Conservation (phyloP, 2,113 vertebrate genomes). For the Hypanus sabinus region DNA sequence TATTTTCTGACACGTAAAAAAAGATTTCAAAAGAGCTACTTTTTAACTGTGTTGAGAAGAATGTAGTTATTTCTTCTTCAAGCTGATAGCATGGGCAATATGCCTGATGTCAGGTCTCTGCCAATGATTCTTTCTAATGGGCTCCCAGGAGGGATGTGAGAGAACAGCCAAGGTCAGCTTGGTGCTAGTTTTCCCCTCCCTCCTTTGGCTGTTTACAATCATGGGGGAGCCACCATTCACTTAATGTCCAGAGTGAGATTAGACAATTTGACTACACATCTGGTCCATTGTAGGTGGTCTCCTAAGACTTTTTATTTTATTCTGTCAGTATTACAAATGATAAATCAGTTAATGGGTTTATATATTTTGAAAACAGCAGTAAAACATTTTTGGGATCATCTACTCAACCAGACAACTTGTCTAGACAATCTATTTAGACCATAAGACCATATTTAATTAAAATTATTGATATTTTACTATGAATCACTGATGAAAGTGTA, state of each 20-base stretch:
- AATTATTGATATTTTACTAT: neutral
- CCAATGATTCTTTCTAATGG: neutral
- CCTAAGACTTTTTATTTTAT: neutral
- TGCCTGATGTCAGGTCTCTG: slow-evolving; percentile 1
- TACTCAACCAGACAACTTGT: neutral
- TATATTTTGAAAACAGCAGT: slow-evolving; percentile 3
- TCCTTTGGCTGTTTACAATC: slow-evolving; percentile 23
- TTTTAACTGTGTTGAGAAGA: neutral
- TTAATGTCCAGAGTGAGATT: slow-evolving; percentile 19
- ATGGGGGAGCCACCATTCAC: slow-evolving; percentile 26
- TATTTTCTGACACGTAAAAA: neutral
- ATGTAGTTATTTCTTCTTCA: neutral
- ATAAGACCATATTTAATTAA: neutral
- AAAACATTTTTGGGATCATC: slow-evolving; percentile 6
- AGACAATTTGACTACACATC: neutral
- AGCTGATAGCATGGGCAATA: slow-evolving; percentile 11
- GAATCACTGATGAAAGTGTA: neutral
- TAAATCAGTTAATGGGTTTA: slow-evolving; percentile 14
- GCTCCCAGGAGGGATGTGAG: neutral
- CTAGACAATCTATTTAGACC: neutral
- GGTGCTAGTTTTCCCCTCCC: neutral
- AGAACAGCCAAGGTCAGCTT: slow-evolving; percentile 32
- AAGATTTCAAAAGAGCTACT: neutral
- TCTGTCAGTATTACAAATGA: neutral
- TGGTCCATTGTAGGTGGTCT: slow-evolving; percentile 18